Conservation (phyloP, 2,888 invertebrate species). For the Protula sp. region DNA sequence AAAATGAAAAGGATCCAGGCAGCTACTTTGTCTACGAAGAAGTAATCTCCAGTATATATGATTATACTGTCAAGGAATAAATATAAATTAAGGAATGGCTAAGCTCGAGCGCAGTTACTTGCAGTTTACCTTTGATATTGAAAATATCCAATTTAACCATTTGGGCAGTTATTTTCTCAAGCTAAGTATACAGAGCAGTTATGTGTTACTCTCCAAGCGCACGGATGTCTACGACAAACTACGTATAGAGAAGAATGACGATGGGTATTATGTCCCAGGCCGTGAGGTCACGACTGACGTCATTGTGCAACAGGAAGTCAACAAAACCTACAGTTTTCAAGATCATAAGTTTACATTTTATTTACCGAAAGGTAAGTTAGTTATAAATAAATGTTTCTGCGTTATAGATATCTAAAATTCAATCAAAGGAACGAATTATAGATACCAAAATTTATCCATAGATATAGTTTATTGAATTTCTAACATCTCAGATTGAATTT, state of each 20-base stretch:
- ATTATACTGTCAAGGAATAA: no score
- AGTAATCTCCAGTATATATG: no score
- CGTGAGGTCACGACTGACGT: not conserved
- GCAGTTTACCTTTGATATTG: constrained; percentile 35
- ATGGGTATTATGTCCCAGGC: not conserved
- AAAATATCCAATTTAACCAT: constrained; percentile 39
- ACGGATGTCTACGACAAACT: not conserved
- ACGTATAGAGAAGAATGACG: not conserved
- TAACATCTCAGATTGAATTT: no score
- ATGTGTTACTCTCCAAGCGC: not conserved
- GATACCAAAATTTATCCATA: no score
- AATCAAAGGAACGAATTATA: no score
- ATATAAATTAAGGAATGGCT: no score
- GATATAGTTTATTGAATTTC: no score
- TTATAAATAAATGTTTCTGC: not conserved
- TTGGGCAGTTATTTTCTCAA: constrained; percentile 35
- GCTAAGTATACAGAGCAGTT: constrained; percentile 31
- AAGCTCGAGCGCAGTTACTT: constrained; percentile 31
- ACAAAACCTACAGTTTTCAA: constrained; percentile 21
- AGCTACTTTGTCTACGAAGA: no score
- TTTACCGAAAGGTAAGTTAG: constrained; percentile 35
- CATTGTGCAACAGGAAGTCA: not conserved
- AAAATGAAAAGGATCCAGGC: no score
- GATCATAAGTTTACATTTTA: constrained; percentile 36
- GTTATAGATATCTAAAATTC: not conserved